Conservation (phyloP, 2,113 vertebrate genomes). For the Hypocryptadius cinnamomeus region DNA sequence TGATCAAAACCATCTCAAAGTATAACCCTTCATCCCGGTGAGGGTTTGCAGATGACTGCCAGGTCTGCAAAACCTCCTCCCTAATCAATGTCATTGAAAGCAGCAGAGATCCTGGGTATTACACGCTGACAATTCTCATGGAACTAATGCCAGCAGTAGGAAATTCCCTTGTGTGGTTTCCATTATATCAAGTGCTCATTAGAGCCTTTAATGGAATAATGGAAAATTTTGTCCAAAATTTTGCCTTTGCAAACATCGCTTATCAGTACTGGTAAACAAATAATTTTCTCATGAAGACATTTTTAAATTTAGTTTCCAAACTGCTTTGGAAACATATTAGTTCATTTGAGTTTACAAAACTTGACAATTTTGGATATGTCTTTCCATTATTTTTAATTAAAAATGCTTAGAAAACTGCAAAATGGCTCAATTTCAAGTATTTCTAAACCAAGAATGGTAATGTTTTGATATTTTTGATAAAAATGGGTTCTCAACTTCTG, state of each 20-base stretch:
- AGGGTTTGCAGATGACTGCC: not conserved
- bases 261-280: not conserved
- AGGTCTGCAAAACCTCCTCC: conserved; percentile 1
- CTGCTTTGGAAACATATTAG: not conserved
- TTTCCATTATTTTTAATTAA: not conserved
- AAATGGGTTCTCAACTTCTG: not conserved
- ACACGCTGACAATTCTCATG: not conserved
- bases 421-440: not conserved
- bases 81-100: not conserved
- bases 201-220: not conserved
- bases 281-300: not conserved
- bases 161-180: not conserved
- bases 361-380: not conserved
- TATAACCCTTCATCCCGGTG: not conserved
- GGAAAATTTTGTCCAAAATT: not conserved
- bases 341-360: not conserved
- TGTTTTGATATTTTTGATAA: not conserved
- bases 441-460: not conserved
- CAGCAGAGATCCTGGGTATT: not conserved
- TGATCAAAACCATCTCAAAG: not conserved
- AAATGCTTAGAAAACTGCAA: not conserved
- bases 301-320: not conserved
- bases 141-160: not conserved
- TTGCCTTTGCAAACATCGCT: not conserved
- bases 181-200: not conserved